phyloP scores from a whole-genome alignment of 1,140 invertebrate species.

The Saccostrea cuccullata region DNA sequence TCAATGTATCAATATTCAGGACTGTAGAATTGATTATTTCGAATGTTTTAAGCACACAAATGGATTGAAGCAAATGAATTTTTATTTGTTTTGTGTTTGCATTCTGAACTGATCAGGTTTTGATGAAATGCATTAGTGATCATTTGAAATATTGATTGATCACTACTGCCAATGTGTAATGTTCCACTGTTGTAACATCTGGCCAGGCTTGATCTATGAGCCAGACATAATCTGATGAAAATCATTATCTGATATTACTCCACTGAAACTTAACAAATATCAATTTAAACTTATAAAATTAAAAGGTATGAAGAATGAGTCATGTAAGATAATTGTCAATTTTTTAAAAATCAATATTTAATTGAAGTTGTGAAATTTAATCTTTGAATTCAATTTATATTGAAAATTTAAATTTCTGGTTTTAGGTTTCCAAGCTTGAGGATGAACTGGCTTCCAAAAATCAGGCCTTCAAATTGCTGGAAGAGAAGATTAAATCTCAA shows the following conservation, averaged over 20 bases:
- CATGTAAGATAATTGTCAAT: background rate
- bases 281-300: background rate
- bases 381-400: background rate
- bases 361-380: background rate
- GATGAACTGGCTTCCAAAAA: conserved; percentile 92
- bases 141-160: conserved; percentile 38
- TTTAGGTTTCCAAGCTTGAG: conserved; percentile 87
- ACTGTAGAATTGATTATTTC: background rate
- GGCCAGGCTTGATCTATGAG: conserved; percentile 22
- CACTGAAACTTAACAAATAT: background rate
- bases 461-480: conserved; percentile 89
- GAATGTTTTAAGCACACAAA: conserved; percentile 5
- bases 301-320: background rate
- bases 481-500: conserved; percentile 90
- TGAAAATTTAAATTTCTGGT: background rate
- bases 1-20: conserved; percentile 14
- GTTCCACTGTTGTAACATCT: conserved; percentile 17
- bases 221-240: conserved; percentile 12
- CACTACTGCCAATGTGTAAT: conserved; percentile 13
- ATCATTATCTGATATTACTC: conserved; percentile 21
- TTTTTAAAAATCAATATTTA: background rate
- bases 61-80: conserved; percentile 19
- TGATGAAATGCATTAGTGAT: background rate
- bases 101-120: conserved; percentile 12
- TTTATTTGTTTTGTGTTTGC: conserved; percentile 23